A percentile compares a stretch with the other conserved stretches of the same genome.
Conservation (phyloP, 1,140 invertebrate species). For the Brachionus rubens region DNA sequence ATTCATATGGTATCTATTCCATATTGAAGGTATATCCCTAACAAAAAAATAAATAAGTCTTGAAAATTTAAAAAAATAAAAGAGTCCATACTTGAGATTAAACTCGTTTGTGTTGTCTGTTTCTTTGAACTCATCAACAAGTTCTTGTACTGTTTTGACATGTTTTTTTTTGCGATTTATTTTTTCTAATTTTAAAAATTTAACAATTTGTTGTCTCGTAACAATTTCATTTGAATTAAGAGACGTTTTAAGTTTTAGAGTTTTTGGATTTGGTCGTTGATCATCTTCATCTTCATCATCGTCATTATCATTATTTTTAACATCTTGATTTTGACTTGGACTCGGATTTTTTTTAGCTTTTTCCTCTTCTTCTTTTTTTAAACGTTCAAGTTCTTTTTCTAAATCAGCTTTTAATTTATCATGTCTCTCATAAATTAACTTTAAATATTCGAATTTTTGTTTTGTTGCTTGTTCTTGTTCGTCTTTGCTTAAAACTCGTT, state of each 20-base stretch:
- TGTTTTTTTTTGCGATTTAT: background rate
- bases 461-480: background rate
- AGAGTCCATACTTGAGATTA: background rate
- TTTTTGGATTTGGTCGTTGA: background rate
- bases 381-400: constrained; percentile 15
- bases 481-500: background rate
- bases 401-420: constrained; percentile 1
- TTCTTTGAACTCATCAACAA: background rate
- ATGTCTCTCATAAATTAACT: constrained; percentile 13
- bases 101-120: background rate
- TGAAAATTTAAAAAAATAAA: constrained; percentile 16
- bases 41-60: background rate
- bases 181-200: constrained; percentile 38
- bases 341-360: background rate
- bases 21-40: background rate
- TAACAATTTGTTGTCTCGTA: background rate
- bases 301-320: background rate
- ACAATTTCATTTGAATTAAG: background rate
- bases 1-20: background rate
- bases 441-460: background rate
- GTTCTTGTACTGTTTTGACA: constrained; percentile 7
- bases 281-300: constrained; percentile 28
- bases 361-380: constrained; percentile 34
- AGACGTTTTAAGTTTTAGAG: background rate
- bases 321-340: background rate